Percentiles rank a stretch among this genome's conserved stretches.
phyloP scores from a whole-genome alignment of 2,888 invertebrate species.

The Stenurella melanura region DNA sequence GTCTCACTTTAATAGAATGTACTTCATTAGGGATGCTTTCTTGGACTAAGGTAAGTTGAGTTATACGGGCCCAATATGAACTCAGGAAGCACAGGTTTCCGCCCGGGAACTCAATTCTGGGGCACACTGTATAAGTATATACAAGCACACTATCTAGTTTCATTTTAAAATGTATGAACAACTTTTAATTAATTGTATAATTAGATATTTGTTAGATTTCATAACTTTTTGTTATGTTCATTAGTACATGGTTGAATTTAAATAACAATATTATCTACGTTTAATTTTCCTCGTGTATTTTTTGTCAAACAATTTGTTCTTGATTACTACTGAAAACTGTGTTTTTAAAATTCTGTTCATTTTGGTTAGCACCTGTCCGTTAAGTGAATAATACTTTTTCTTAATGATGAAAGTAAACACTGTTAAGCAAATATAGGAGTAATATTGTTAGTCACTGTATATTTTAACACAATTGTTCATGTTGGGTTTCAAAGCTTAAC shows the following conservation, averaged over 20 bases:
- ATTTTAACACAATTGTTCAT: conserved; percentile 63
- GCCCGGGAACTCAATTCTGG: too few relatives aligned
- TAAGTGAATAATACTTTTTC: conserved; percentile 52
- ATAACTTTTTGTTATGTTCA: too few relatives aligned
- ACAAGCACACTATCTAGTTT: too few relatives aligned
- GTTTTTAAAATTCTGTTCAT: conserved; percentile 38
- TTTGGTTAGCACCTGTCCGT: conserved; percentile 27
- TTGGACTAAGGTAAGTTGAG: too few relatives aligned
- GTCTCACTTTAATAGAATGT: too few relatives aligned
- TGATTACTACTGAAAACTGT: conserved; percentile 34
- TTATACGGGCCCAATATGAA: too few relatives aligned
- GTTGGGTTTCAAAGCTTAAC: conserved; percentile 64
- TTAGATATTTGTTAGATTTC: too few relatives aligned
- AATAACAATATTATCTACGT: not conserved
- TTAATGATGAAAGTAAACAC: conserved; percentile 46
- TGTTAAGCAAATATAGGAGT: conserved; percentile 48
- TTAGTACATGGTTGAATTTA: not conserved
- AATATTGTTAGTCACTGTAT: conserved; percentile 59
- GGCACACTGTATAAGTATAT: too few relatives aligned
- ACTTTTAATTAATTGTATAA: too few relatives aligned
- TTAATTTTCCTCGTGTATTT: not conserved
- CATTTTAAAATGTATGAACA: too few relatives aligned
- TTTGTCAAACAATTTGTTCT: conserved; percentile 1
- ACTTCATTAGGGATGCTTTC: too few relatives aligned
- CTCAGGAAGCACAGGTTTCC: too few relatives aligned